Percentiles rank a stretch among this genome's conserved stretches.
Evolutionary conservation across 2,113 vertebrate genomes (phyloP).

Genomic region (Gallinago paraguaiae): DNA sequence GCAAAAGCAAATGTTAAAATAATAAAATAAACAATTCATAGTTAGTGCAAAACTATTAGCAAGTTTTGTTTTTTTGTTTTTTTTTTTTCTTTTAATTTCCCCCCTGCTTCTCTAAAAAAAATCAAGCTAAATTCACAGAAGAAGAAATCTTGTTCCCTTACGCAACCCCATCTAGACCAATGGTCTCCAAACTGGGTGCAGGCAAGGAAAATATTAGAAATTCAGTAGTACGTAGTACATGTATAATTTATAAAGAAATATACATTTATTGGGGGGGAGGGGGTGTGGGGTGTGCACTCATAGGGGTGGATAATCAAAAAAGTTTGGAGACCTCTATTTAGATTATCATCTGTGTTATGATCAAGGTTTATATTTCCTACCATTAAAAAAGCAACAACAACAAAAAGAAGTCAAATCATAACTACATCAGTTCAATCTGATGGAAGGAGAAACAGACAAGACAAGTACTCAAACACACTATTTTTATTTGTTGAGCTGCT

Average conservation of each 20-base stretch:
- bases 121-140: neutral
- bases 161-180: neutral
- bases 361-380: neutral
- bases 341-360: neutral
- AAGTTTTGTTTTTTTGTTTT: neutral
- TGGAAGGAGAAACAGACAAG: neutral
- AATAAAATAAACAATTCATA: neutral
- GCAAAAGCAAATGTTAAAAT: neutral
- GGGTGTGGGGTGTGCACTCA: neutral
- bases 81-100: neutral
- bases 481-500: neutral
- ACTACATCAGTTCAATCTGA: neutral
- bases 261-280: neutral
- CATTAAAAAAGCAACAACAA: neutral
- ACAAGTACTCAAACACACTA: neutral
- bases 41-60: neutral
- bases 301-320: neutral
- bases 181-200: neutral
- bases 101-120: fast-evolving
- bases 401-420: neutral
- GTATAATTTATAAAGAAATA: neutral
- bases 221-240: neutral
- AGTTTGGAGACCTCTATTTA: neutral
- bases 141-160: neutral
- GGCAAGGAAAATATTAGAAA: neutral